These are phyloP conservation scores for Anagrus nilaparvatae DNA, from an alignment of 1,140 invertebrate genomes.

Conservation along the genomic window DNA sequence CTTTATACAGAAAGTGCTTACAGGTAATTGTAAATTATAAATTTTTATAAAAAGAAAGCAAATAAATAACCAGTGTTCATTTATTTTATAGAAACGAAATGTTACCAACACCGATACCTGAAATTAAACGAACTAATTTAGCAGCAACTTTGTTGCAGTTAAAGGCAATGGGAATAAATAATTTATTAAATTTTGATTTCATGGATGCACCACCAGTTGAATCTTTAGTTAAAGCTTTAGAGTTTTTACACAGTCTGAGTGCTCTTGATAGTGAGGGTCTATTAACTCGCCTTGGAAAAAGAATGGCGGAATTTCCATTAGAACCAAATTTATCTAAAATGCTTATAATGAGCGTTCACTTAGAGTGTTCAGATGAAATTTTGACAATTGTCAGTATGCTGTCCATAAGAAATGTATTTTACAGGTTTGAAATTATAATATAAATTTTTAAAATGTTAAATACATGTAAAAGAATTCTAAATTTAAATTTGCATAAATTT, in stretches of 20 bases:
- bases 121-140: conserved; percentile 96
- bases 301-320: conserved; percentile 98
- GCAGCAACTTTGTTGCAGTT: conserved; percentile 90
- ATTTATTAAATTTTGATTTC: conserved; percentile 97
- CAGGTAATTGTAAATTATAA: conserved; percentile 8
- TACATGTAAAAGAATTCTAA: background rate
- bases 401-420: conserved; percentile 98
- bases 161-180: conserved; percentile 99
- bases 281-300: conserved; percentile 80
- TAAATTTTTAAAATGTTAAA: too few species aligned
- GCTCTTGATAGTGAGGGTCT: conserved; percentile 95
- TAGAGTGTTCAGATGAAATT: conserved; percentile 97
- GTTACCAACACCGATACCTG: conserved; percentile 94
- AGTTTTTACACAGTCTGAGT: conserved; percentile 92
- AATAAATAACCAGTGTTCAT: background rate
- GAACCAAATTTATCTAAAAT: conserved; percentile 98
- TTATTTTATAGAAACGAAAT: conserved; percentile 76
- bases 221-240: conserved; percentile 92
- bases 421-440: conserved; percentile 55
- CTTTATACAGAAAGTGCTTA: conserved; percentile 97
- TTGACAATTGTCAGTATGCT: conserved; percentile 98
- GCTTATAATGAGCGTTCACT: conserved; percentile 96
- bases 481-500: conserved; percentile 2
- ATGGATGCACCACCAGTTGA: conserved; percentile 99
- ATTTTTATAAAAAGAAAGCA: background rate